These are phyloP conservation scores for Lacanobia wlatinum DNA, from an alignment of 2,888 invertebrate genomes.

Conservation along the genomic window DNA sequence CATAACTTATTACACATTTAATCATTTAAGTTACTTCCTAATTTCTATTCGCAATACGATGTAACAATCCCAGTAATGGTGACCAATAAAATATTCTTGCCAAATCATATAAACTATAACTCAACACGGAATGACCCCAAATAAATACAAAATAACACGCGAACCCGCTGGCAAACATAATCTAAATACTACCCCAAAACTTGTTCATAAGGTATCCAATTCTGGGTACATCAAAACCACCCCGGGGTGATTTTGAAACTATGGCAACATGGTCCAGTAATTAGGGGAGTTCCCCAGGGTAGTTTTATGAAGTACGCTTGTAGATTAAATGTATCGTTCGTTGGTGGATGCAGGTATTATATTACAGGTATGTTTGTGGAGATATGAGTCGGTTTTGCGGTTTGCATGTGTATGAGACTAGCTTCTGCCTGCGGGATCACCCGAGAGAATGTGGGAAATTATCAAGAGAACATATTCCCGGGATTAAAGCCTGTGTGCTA, in stretches of 20 bases:
- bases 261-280: conserved; percentile 56
- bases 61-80: too few species aligned
- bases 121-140: too few species aligned
- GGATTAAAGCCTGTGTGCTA: too few species aligned
- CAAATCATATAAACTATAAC: too few species aligned
- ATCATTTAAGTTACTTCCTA: too few species aligned
- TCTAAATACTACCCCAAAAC: conserved; percentile 15
- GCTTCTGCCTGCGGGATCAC: too few species aligned
- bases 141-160: neutral
- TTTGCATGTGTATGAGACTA: neutral
- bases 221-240: conserved; percentile 43
- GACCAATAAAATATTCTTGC: too few species aligned
- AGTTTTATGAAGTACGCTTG: conserved; percentile 52
- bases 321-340: conserved; percentile 43
- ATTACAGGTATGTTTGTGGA: conserved; percentile 13
- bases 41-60: too few species aligned
- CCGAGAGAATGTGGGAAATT: too few species aligned
- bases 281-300: conserved; percentile 54
- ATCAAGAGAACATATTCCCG: too few species aligned
- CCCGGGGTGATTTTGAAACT: conserved; percentile 63
- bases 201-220: conserved; percentile 52
- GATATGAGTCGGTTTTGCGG: neutral
- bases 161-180: neutral
- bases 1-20: too few species aligned
- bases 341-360: conserved; percentile 29